Evolutionary conservation across 2,888 invertebrate genomes (phyloP), one percentile per base, ranked within the genome.

Genomic region (Melangyna quadrimaculata): DNA sequence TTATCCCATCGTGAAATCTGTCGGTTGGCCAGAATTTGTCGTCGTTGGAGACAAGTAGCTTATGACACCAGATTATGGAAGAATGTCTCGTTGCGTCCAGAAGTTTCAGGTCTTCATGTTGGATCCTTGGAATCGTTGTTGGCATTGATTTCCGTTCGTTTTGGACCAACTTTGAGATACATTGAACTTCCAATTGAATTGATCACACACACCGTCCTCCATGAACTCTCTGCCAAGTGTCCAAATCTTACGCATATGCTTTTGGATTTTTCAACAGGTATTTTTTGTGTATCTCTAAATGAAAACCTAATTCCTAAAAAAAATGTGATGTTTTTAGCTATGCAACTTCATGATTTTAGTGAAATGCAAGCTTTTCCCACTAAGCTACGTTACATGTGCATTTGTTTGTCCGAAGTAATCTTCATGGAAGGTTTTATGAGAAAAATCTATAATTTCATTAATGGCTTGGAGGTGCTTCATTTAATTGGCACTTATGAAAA

Each of bases 401-500:
- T 99, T 90, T 99, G 99, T 88, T 93, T 99, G 48, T 99, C 98
- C 0, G 99, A 99, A 92, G 99, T 99, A 87, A 99, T 99, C 92
- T 99, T 99, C 93, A 98, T 99, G 97, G 99, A 99, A 92, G 99
- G 99, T 14, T 99, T 99, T 92, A 99, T 99, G 98, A 93, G 99
- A 88, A 98, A 99, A 93, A 99, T 99, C 87, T 99, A 99, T 93
- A 99, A 99, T 92, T 99, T 99, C 90, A 98, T 99, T 90, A 99
- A 99, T 88, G 99, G 99, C 5, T 93, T 99, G 78, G 98, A 99
- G 93, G 92, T 92, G n/a, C 93, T 99, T 71, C 99, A 99, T 93
- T 94, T 99, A 73, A 97, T 99, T 90, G 99, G 98, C 14, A 99
- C 98, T 0, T 99, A 99, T 91, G 99, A 99, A 91, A 98, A 98